Evolutionary conservation across 37 sponge, comb jelly and placozoan genomes (phyloP), one percentile per base, ranked within the genome.

Genomic region (Halisarca cf. caerulea): DNA sequence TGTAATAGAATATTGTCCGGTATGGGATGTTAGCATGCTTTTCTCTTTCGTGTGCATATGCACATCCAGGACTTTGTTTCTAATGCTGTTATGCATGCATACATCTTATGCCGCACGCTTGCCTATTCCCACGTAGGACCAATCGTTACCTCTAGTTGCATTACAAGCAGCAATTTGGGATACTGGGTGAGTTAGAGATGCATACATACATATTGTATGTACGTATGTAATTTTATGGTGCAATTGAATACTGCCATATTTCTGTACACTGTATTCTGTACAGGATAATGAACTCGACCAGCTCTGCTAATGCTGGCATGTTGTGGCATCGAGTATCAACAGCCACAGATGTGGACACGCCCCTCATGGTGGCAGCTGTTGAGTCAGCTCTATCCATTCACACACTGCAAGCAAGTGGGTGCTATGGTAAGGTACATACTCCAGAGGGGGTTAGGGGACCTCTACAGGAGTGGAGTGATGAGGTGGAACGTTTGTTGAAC

Each of bases 131-230:
- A n/a, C 51, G 11, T 47, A 47, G 51, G 51, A 47, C 11, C 6
- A 14, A 11, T 11, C 51, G 9, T 47, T 11, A 47, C 11, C 51
- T 47, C 17, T 68, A 1, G 1, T 32, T 68, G 77, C 45, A 17
- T 9, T 74, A 24, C 32, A 36, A 43, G 77, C 77, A 0, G 36
- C 77, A 2, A 18, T 74, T 2, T 74, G 77, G 77, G 77, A 74
- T 44, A 74, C 77, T 40, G 77, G 77, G 77, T 74, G 77, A 74
- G 77, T 40, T 7, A n/a, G n/a, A n/a, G n/a, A n/a, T n/a, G n/a
- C n/a, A n/a, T n/a, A n/a, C n/a, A n/a, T n/a, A n/a, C n/a, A n/a
- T n/a, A n/a, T n/a, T n/a, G n/a, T n/a, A n/a, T n/a, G n/a, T n/a
- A n/a, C n/a, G n/a, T n/a, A n/a, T n/a, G n/a, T n/a, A n/a, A n/a